These are phyloP conservation scores for Dyspetes luteomarginatus DNA, from an alignment of 2,888 invertebrate species.

Conservation along the genomic window DNA sequence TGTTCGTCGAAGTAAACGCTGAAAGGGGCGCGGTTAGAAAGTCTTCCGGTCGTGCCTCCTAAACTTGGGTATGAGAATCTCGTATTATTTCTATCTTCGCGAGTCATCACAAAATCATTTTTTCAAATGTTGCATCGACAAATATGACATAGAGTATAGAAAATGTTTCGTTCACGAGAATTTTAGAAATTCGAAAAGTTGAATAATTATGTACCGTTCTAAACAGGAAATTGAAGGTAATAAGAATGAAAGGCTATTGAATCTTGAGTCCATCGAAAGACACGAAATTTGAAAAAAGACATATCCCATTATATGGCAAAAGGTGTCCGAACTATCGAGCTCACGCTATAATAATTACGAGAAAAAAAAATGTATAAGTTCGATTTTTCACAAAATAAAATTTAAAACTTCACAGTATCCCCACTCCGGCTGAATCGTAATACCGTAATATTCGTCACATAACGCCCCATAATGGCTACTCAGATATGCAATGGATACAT, in stretches of 20 bases:
- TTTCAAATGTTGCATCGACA: neutral
- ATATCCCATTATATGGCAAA: too few species aligned
- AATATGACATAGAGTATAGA: too few species aligned
- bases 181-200: too few species aligned
- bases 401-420: neutral
- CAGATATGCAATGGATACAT: constrained; percentile 10
- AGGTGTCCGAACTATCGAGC: too few species aligned
- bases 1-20: neutral
- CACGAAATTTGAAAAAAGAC: too few species aligned
- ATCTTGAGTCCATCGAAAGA: too few species aligned
- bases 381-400: neutral
- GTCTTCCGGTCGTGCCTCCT: neutral
- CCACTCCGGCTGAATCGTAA: neutral
- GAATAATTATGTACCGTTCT: too few species aligned
- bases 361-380: neutral
- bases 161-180: too few species aligned
- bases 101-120: constrained; percentile 8
- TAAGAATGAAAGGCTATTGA: too few species aligned
- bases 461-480: constrained; percentile 20
- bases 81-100: neutral
- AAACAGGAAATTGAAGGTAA: too few species aligned
- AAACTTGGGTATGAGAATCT: neutral
- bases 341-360: too few species aligned
- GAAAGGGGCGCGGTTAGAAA: constrained; percentile 27
- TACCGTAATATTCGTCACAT: constrained; percentile 34